phyloP scores from a whole-genome alignment of 2,797 vertebrate genomes.

The Masticophis lateralis region DNA sequence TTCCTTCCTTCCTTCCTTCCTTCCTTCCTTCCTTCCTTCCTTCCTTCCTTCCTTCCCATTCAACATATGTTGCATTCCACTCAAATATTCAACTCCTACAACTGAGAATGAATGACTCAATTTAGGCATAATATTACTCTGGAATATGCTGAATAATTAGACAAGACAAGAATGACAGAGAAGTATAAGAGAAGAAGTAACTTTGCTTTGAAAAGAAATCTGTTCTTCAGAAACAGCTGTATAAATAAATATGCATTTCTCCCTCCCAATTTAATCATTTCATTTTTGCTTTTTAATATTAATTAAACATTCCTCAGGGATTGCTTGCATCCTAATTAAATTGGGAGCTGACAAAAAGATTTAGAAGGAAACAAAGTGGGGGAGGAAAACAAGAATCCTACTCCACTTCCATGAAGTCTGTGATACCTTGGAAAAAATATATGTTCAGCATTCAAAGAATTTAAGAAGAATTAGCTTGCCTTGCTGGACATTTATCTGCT shows the following conservation, averaged over 20 bases:
- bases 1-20: not conserved
- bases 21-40: not conserved
- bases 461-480: accelerated
- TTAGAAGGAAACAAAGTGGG: conserved; percentile 23
- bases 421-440: accelerated
- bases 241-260: conserved; percentile 52
- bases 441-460: not conserved
- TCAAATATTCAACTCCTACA: not conserved
- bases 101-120: not conserved
- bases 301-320: conserved; percentile 64
- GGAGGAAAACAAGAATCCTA: not conserved
- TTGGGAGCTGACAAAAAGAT: conserved; percentile 38
- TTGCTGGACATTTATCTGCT: accelerated
- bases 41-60: not conserved
- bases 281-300: conserved; percentile 55
- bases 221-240: conserved; percentile 43
- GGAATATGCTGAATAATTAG: conserved; percentile 30
- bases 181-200: conserved; percentile 12
- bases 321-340: conserved; percentile 56
- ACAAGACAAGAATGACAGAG: conserved; percentile 31
- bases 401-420: not conserved
- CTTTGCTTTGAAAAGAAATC: not conserved
- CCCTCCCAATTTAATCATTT: conserved; percentile 57
- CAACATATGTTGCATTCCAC: not conserved
- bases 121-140: not conserved